phyloP scores from a whole-genome alignment of 2,113 vertebrate genomes.

The Otolemur garnettii region DNA sequence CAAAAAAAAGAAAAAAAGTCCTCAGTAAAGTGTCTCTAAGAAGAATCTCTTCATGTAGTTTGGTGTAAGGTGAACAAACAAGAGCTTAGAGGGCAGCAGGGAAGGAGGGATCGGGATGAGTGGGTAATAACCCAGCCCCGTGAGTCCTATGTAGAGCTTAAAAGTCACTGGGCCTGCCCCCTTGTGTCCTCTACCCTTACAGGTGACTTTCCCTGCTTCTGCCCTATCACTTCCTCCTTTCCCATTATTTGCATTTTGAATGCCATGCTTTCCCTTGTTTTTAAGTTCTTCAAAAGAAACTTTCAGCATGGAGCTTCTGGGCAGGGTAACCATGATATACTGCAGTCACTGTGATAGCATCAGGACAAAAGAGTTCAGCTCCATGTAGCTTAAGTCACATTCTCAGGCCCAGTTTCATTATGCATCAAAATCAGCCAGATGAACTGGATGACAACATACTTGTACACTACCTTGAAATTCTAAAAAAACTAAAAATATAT shows the following conservation, averaged over 20 bases:
- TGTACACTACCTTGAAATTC: neutral
- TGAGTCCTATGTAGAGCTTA: neutral
- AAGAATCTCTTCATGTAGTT: neutral
- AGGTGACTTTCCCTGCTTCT: neutral
- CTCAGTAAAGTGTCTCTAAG: neutral
- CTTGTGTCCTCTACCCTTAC: neutral
- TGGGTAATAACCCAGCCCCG: neutral
- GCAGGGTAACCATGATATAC: neutral
- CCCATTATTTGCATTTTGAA: neutral
- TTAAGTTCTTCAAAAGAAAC: neutral
- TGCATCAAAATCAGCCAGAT: neutral
- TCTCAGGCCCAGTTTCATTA: neutral
- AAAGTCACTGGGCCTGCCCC: neutral
- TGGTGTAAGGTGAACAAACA: neutral
- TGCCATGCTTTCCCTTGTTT: neutral
- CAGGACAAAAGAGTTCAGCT: neutral
- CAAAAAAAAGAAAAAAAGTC: neutral
- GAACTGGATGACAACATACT: neutral
- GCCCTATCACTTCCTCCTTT: neutral
- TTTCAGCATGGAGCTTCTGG: neutral
- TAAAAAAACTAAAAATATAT: neutral
- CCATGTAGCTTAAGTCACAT: neutral
- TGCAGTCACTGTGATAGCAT: neutral
- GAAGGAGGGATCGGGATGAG: neutral
- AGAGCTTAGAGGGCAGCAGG: neutral